phyloP scores from a whole-genome alignment of 2,113 vertebrate genomes.

The Crotalus horridus region DNA sequence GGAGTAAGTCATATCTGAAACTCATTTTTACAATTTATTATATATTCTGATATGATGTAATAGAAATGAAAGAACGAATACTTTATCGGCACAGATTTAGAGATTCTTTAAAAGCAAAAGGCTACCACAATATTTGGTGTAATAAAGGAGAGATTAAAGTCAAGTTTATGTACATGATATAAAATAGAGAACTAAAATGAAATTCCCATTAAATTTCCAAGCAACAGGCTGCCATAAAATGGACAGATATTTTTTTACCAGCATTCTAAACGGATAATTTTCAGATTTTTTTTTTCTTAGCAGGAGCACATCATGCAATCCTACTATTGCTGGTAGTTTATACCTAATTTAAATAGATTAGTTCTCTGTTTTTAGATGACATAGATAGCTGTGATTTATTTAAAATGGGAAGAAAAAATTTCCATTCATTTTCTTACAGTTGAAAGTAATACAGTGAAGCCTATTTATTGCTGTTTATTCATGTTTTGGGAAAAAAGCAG shows the following conservation, averaged over 20 bases:
- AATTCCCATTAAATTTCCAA: conserved; percentile 33
- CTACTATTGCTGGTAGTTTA: not conserved
- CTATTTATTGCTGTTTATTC: not conserved
- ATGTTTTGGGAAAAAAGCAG: not conserved
- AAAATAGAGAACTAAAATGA: conserved; percentile 30
- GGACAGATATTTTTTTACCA: not conserved
- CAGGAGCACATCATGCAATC: not conserved
- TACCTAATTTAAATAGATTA: not conserved
- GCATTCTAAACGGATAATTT: not conserved
- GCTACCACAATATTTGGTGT: not conserved
- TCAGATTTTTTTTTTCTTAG: not conserved
- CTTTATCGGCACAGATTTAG: not conserved
- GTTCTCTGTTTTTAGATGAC: not conserved
- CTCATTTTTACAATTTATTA: not conserved
- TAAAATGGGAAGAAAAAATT: not conserved
- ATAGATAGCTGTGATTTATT: not conserved
- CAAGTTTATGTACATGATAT: conserved; percentile 16
- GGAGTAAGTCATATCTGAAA: not conserved
- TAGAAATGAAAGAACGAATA: not conserved
- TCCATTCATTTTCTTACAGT: not conserved
- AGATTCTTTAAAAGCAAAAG: conserved; percentile 9
- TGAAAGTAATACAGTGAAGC: not conserved
- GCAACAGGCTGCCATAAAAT: not conserved
- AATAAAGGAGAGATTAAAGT: conserved; percentile 17
- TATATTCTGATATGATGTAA: not conserved